phyloP scores from a whole-genome alignment of 2,797 vertebrate species.

The Ispidina picta region DNA sequence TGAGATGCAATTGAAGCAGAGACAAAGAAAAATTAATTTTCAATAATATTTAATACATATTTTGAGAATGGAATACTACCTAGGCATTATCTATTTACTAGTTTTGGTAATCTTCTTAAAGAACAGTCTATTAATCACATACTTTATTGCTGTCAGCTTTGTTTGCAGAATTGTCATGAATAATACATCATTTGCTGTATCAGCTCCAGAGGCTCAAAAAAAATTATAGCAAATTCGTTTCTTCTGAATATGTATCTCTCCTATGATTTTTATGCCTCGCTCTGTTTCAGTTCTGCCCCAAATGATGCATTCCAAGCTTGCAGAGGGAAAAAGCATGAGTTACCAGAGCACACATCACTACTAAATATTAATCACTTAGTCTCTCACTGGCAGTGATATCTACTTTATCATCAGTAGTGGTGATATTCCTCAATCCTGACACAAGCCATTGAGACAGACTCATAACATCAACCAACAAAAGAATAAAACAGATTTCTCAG shows the following conservation, averaged over 20 bases:
- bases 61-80: not conserved
- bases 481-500: not conserved
- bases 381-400: not conserved
- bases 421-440: not conserved
- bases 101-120: not conserved
- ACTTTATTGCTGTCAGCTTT: constrained; percentile 37
- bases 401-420: constrained; percentile 8
- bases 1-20: not conserved
- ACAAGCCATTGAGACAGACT: not conserved
- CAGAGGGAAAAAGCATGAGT: not conserved
- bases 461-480: not conserved
- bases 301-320: not conserved
- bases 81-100: not conserved
- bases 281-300: not conserved
- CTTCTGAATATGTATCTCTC: not conserved
- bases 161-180: constrained; percentile 13
- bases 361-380: constrained; percentile 29
- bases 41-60: not conserved
- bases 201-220: not conserved
- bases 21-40: not conserved
- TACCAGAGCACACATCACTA: not conserved
- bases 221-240: not conserved
- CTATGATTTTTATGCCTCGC: not conserved
- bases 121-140: constrained; percentile 21
- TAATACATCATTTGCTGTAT: constrained; percentile 5